Evolutionary conservation across 2,113 vertebrate genomes (phyloP), one percentile per base, ranked within the genome.

Genomic region (Stomatorhinus ivindoensis): DNA sequence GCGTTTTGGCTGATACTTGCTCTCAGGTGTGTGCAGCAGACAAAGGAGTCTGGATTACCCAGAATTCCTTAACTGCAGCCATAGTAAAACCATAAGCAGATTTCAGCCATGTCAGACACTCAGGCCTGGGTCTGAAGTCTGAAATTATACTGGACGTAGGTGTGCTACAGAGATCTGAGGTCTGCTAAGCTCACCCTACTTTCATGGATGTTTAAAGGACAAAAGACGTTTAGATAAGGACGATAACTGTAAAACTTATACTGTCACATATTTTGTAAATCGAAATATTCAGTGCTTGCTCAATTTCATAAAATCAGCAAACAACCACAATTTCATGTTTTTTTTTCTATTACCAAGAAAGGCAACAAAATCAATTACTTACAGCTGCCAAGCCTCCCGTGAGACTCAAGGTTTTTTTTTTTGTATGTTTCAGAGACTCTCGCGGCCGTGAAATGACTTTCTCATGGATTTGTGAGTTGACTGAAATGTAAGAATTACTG

Each of bases 251-350:
- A 35, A 87, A 87, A 48, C 48, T 17, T 51, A 19, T 47, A 86
- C 11, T 51, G 47, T 11, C 48, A 48, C n/a, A 35, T 50, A 86
- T 9, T 53, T 86, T 11, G n/a, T 53, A 17, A 69, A 51, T 19
- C 50, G 7, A 39, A 35, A 87, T 87, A 27, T 53, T 87, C 85
- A 35, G 27, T 46, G 42, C 39, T 47, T 35, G 48, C 11, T 27
- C 50, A 86, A 86, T 87, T 87, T 53, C n/a, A n/a, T 87, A 87
- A 87, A 53, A 87, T 35, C 48, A 53, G 50, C 83, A 86, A 86
- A 86, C 83, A 50, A 50, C 15, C 48, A 55, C 27, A 53, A 53
- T 35, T 35, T 27, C 73, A 80, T 80, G 80, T 86, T 51, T 53
- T 87, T 86, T 53, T 39, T 31, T 35, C 85, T 87, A n/a, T 53